Evolutionary conservation across 2,888 invertebrate genomes (phyloP), one percentile per base, ranked within the genome.

Genomic region (Eupithecia pulchellata): DNA sequence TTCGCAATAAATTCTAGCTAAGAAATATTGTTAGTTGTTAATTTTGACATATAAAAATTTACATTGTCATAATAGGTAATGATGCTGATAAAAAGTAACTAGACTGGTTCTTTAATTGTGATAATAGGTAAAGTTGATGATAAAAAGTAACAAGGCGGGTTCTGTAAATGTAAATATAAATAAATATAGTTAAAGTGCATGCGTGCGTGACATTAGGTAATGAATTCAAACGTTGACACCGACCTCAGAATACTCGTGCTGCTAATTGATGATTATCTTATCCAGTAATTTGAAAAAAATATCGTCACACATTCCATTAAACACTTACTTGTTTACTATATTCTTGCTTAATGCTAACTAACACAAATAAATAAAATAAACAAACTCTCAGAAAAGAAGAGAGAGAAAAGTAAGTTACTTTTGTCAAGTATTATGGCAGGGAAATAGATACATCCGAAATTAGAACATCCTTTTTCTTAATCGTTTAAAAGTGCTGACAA

Each of bases 211-310:
- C 52, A 17, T 60, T 58, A n/a, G 32, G 6, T 14, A 66, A 52
- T 17, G 42, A n/a, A 67, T 71, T 60, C 62, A 73, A 39, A 65
- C 66, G 68, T 73, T 68, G 63, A 70, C 69, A 76, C 61, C 77
- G 78, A 79, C 79, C 79, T 75, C 72, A 79, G 81, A 81, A 74
- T 71, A 57, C 39, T 81, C 83, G 82, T 83, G 80, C 64, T 69
- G 52, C 70, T 78, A 80, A 77, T 80, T 30, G 72, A 68, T 76
- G 73, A 77, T 74, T 66, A 64, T 65, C 32, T 64, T 77, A 72
- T 77, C 78, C 69, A 75, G 77, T 71, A 66, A 79, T 76, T 78
- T 70, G 66, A 68, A 77, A 58, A 64, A 68, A 60, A 47, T 25
- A 58, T 62, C n/a, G 52, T 25, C 52, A 52, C 62, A 62, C 14